Evolutionary conservation across 2,888 invertebrate genomes (phyloP).

Genomic region (Apotomis capreana): DNA sequence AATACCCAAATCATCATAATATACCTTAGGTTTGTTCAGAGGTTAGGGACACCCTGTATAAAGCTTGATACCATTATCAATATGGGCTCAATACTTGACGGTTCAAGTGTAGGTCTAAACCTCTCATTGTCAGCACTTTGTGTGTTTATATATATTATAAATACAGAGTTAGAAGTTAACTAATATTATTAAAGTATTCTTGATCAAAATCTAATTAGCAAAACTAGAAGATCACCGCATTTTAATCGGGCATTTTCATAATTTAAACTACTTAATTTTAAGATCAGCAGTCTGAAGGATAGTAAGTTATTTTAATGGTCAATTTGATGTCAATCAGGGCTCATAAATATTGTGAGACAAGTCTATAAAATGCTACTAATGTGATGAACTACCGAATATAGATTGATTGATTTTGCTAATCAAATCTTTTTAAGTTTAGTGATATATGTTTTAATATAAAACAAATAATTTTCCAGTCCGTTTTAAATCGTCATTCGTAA

Average conservation of each 20-base stretch:
- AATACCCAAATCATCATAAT: too few species aligned
- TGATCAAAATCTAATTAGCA: neutral
- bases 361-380: neutral
- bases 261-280: slow-evolving; percentile 12
- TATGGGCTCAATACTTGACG: too few species aligned
- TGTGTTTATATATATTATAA: too few species aligned
- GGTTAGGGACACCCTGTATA: too few species aligned
- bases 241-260: slow-evolving; percentile 31
- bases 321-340: slow-evolving; percentile 32
- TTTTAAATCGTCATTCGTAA: too few species aligned
- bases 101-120: too few species aligned
- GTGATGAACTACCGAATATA: slow-evolving; percentile 30
- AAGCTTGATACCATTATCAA: too few species aligned
- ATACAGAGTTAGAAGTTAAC: too few species aligned
- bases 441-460: neutral
- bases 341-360: slow-evolving; percentile 19
- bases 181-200: neutral
- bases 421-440: neutral
- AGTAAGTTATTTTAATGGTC: slow-evolving; percentile 22
- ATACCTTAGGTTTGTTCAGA: too few species aligned
- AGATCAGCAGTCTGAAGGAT: slow-evolving; percentile 19
- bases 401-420: slow-evolving; percentile 19
- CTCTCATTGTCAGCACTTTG: too few species aligned
- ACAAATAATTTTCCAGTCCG: too few species aligned
- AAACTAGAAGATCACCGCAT: slow-evolving; percentile 25